Evolutionary conservation across 2,113 vertebrate species (phyloP), one percentile per base, ranked within the genome.

Genomic region (Scatophagus argus): DNA sequence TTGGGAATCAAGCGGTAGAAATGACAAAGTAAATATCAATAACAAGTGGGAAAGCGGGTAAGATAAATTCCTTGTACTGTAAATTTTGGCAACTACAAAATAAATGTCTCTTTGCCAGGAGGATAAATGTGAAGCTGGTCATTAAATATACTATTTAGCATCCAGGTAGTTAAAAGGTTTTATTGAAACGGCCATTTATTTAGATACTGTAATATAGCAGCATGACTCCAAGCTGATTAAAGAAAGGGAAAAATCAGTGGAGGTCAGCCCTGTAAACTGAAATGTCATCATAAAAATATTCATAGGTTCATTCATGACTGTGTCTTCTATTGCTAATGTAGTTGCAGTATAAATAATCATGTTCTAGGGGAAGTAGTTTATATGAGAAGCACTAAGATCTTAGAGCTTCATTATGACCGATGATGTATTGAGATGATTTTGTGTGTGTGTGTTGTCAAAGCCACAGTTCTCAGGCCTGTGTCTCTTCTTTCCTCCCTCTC

Each of bases 401-500:
- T 5, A 27, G 39, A 32, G 41, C n/a, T n/a, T n/a, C n/a, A n/a
- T n/a, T n/a, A 17, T 0, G 0, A 54, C 17, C 9, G 36, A 27
- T 65, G 16, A 25, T 75, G 60, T 55, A 9, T 25, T 49, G 8
- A 73, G 21, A 34, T 6, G 23, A n/a, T 3, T 41, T 38, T 46
- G 49, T 76, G 23, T 25, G 34, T 25, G 4, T 56, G 44, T 82
- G n/a, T 80, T 73, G 65, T 56, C 29, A 51, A 59, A n/a, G 11
- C 54, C 0, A 59, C 43, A 74, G 39, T 79, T 84, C 77, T 85
- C 74, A 72, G 39, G 68, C 62, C 51, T 4, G 51, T 47, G n/a
- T 76, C 36, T 34, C 56, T 41, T 54, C 0, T 8, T 61, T 74
- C 58, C 11, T 19, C 65, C 39, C 61, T 61, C 83, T 67, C 66